Evolutionary conservation across 1,140 invertebrate genomes (phyloP), one percentile per base, ranked within the genome.

Genomic region (Pygmarrhopalites habei): DNA sequence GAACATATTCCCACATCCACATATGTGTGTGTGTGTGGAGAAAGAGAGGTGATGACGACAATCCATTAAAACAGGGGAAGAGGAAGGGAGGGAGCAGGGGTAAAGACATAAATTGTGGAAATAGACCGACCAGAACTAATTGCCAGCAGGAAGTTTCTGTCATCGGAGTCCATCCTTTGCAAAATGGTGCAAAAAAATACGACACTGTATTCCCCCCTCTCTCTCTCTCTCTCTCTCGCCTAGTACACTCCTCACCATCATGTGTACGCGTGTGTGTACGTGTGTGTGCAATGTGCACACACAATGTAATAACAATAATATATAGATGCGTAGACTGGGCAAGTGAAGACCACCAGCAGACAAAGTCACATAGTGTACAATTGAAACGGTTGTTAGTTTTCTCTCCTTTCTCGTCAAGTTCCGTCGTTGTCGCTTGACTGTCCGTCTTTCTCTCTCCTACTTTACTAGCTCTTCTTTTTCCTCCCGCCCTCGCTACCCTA

Each of bases 1-100:
- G 39, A n/a, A 41, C 12, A n/a, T 41, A n/a, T 41, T 12, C 12
- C 12, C n/a, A n/a, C 12, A n/a, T n/a, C 12, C 39, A 41, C 12
- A n/a, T 39, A 3, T 61, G 43, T 61, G n/a, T 57, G 64, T 47
- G 74, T 89, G 88, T 87, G 73, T 85, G 87, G 82, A 84, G 88
- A 78, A 85, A 88, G 23, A 85, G 88, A 68, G 87, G 90, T 0
- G 94, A 90, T 74, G 87, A 90, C 74, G 90, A 90, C 17, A 86
- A 86, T 88, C 89, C 14, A 75, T 94, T 71, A 73, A 83, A 41
- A 86, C 91, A 76, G 78, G 79, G 28, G 76, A 79, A 7, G 86
- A 41, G 12, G 39, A n/a, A n/a, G 12, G n/a, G 39, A 41, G 39
- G 39, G n/a, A 41, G n/a, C 12, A 12, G 83, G 30, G 84, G 85